Percentiles rank a stretch among this genome's conserved stretches.
phyloP scores from a whole-genome alignment of 2,113 vertebrate genomes.

The Ellobius talpinus region DNA sequence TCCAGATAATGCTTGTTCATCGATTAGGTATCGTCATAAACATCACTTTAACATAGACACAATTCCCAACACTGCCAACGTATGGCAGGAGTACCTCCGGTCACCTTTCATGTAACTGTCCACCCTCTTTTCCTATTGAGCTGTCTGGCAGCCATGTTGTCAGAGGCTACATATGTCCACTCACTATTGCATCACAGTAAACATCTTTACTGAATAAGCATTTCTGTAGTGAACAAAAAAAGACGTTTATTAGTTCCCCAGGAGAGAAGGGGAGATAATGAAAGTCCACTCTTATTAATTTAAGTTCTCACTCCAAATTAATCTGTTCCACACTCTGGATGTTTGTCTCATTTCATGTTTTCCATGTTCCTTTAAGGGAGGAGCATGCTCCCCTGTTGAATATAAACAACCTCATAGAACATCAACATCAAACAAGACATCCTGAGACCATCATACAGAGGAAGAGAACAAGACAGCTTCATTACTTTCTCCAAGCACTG shows the following conservation, averaged over 20 bases:
- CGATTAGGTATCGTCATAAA: not conserved
- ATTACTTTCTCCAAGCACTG: constrained; percentile 21
- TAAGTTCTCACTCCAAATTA: not conserved
- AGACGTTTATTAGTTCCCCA: not conserved
- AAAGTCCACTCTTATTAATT: not conserved
- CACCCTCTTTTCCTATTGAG: not conserved
- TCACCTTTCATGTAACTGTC: not conserved
- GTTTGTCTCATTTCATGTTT: constrained; percentile 18
- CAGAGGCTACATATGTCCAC: not conserved
- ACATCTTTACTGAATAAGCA: not conserved
- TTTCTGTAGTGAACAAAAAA: not conserved
- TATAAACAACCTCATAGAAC: not conserved
- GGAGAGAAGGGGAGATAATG: not conserved
- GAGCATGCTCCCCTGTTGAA: not conserved
- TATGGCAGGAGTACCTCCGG: not conserved
- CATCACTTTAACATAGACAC: not conserved
- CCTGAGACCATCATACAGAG: not conserved
- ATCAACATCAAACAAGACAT: constrained; percentile 18
- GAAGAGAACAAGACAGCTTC: not conserved
- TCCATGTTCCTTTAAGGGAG: not conserved
- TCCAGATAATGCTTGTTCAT: not conserved
- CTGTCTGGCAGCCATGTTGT: not conserved
- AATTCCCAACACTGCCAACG: not conserved
- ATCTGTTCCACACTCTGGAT: not conserved
- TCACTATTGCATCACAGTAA: not conserved